Evolutionary conservation across 1,140 invertebrate species (phyloP).

Genomic region (Drosophila parvula): DNA sequence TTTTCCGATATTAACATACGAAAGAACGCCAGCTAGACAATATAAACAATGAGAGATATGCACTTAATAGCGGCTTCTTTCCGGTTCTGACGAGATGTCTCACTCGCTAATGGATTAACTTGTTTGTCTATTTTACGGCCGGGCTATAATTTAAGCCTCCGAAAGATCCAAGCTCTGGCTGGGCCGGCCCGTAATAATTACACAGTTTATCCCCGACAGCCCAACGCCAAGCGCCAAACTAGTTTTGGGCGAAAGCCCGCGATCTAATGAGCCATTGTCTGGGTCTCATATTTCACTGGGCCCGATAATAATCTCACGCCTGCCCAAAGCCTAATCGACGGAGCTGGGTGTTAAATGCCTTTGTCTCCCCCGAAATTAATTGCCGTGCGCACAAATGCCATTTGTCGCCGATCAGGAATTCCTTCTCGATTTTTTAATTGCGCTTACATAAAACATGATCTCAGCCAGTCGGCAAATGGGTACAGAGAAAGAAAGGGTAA

Average conservation of each 20-base stretch:
- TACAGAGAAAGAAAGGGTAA: background rate
- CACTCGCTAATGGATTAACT: conserved; percentile 76
- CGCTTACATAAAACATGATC: conserved; percentile 26
- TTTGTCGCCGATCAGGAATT: conserved; percentile 26
- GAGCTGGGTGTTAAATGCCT: conserved; percentile 56
- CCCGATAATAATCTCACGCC: conserved; percentile 73
- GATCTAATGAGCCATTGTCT: conserved; percentile 77
- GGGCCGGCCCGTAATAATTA: conserved; percentile 47
- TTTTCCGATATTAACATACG: conserved; percentile 75
- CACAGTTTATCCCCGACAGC: conserved; percentile 50
- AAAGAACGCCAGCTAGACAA: conserved; percentile 56
- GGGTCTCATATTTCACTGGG: conserved; percentile 68
- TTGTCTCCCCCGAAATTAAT: conserved; percentile 57
- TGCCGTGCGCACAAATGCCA: conserved; percentile 27
- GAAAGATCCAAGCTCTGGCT: conserved; percentile 18
- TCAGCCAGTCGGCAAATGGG: background rate
- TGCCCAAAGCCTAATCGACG: conserved; percentile 41
- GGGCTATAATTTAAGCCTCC: conserved; percentile 62
- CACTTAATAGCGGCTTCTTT: conserved; percentile 67
- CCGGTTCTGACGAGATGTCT: conserved; percentile 59
- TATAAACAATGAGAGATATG: conserved; percentile 73
- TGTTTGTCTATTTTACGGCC: conserved; percentile 73
- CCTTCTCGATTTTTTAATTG: conserved; percentile 35
- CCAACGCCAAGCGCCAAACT: conserved; percentile 25
- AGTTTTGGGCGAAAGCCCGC: conserved; percentile 50